phyloP scores from a whole-genome alignment of 2,797 vertebrate species.

The Hemitrygon akajei region DNA sequence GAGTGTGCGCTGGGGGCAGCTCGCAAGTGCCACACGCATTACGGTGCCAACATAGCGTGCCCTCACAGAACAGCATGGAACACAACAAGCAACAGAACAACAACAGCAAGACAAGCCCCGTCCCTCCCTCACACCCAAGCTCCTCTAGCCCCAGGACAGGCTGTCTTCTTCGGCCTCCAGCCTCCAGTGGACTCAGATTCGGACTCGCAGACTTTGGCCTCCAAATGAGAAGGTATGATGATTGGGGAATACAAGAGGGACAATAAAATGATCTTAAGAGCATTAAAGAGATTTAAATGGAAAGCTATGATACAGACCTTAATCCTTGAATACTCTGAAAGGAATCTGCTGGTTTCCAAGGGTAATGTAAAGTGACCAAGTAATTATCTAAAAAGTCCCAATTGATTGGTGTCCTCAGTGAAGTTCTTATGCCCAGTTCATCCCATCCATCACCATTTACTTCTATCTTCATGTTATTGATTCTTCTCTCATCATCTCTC shows the following conservation, averaged over 20 bases:
- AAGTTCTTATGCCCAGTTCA: background rate
- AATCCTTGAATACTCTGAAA: background rate
- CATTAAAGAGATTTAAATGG: background rate
- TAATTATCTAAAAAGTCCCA: background rate
- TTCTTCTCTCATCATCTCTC: background rate
- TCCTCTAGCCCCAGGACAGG: too few relatives aligned
- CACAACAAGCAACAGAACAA: too few relatives aligned
- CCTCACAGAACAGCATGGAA: too few relatives aligned
- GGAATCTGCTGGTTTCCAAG: background rate
- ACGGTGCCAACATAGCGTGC: too few relatives aligned
- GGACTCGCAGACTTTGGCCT: background rate
- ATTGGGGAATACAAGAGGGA: background rate
- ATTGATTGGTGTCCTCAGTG: background rate
- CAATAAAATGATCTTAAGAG: background rate
- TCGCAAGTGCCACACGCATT: too few relatives aligned
- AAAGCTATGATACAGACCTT: background rate
- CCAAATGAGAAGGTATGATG: background rate
- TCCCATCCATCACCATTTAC: background rate
- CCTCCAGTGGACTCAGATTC: too few relatives aligned
- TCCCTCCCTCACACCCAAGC: too few relatives aligned
- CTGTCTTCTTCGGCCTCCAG: too few relatives aligned
- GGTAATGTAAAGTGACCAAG: background rate
- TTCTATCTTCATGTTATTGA: background rate
- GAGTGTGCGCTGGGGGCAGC: too few relatives aligned
- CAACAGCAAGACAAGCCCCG: too few relatives aligned